These are phyloP conservation scores for Acleris sparsana DNA, from an alignment of 2,888 invertebrate species.

Conservation along the genomic window DNA sequence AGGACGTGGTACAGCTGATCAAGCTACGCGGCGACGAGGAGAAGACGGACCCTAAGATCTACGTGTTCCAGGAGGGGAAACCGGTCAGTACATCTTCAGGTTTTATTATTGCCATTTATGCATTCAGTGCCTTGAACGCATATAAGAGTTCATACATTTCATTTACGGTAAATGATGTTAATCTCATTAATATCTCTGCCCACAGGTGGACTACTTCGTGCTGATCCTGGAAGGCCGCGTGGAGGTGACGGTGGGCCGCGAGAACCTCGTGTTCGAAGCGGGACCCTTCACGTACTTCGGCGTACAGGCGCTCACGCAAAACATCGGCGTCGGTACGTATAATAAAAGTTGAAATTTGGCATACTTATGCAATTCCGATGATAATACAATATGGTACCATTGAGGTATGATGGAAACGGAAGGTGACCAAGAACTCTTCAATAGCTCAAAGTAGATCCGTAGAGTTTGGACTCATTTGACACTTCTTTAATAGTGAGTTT, in stretches of 20 bases:
- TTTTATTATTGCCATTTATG: no score
- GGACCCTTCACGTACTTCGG: slow-evolving; percentile 98
- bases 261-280: slow-evolving; percentile 95
- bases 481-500: no score
- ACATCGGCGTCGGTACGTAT: slow-evolving; percentile 86
- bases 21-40: slow-evolving; percentile 88
- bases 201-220: slow-evolving; percentile 93
- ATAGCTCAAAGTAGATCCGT: no score
- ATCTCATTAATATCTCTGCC: no score
- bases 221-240: slow-evolving; percentile 97
- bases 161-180: no score
- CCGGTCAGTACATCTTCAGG: slow-evolving; percentile 73
- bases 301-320: slow-evolving; percentile 90
- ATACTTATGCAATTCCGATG: background rate
- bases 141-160: no score
- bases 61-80: slow-evolving; percentile 92
- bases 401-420: no score
- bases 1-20: slow-evolving; percentile 94
- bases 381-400: no score
- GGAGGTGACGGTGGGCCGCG: slow-evolving; percentile 95
- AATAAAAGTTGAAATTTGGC: background rate
- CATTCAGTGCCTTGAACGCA: no score
- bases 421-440: no score
- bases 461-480: no score
- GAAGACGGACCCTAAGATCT: slow-evolving; percentile 85